Evolutionary conservation across 2,888 invertebrate species (phyloP).

Genomic region (Bellardia bayeri): DNA sequence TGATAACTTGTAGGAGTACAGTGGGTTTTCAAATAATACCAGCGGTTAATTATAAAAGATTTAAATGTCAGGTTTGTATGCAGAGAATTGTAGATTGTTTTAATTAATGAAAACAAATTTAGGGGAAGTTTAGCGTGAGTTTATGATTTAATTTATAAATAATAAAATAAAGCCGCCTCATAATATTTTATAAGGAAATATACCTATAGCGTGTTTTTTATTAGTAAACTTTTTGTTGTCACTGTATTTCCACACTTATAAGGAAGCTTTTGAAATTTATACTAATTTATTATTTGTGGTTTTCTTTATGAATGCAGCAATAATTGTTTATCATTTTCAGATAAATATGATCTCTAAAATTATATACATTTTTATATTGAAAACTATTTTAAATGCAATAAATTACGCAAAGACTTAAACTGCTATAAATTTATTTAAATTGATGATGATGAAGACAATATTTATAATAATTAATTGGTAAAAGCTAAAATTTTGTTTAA

Average conservation of each 20-base stretch:
- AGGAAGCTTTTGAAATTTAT: slow-evolving; percentile 47
- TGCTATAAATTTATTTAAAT: slow-evolving; percentile 61
- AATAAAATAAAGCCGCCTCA: too few species aligned
- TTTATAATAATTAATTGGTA: not conserved
- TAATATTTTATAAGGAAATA: too few species aligned
- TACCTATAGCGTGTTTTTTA: too few species aligned
- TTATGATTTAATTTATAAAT: too few species aligned
- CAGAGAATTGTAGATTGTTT: too few species aligned
- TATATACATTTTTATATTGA: not conserved
- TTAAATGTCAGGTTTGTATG: not conserved
- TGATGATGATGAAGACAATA: slow-evolving; percentile 18
- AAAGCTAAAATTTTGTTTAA: not conserved
- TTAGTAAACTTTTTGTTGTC: not conserved
- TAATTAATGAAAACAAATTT: too few species aligned
- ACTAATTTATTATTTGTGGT: slow-evolving; percentile 16
- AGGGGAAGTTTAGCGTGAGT: too few species aligned
- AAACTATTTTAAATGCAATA: not conserved
- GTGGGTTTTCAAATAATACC: not conserved
- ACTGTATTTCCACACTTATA: not conserved
- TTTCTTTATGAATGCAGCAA: not conserved
- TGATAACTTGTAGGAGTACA: slow-evolving; percentile 1
- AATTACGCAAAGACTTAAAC: slow-evolving; percentile 42
- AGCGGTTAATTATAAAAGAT: not conserved
- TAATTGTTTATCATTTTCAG: slow-evolving; percentile 28
- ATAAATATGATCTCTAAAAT: slow-evolving; percentile 36